A percentile compares a stretch with the other conserved stretches of the same genome.
Evolutionary conservation across 92 coral and sea anemone genomes (phyloP).

Genomic region (Parazoanthus darwini): DNA sequence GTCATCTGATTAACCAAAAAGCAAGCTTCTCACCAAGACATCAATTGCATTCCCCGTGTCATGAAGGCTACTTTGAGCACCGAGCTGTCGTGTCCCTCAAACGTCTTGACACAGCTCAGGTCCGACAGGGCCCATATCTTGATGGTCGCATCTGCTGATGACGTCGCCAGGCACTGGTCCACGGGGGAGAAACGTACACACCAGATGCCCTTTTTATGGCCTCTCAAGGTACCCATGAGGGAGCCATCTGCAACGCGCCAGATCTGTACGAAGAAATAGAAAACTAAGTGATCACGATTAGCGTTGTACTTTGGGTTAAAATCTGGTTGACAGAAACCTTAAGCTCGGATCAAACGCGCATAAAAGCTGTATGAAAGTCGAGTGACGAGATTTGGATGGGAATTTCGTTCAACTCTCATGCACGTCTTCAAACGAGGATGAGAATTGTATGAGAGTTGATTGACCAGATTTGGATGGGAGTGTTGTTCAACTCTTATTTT

Average conservation of each 20-base stretch:
- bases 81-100: slow-evolving; percentile 92
- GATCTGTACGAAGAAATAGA: slow-evolving; percentile 49
- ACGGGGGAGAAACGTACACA: slow-evolving; percentile 90
- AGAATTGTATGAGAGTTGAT: too few species aligned
- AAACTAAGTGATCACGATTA: background rate
- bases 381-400: too few species aligned
- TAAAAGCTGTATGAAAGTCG: too few species aligned
- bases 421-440: too few species aligned
- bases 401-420: too few species aligned
- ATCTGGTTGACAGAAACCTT: background rate
- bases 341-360: too few species aligned
- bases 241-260: slow-evolving; percentile 81
- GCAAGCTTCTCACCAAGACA: slow-evolving; percentile 70
- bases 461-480: too few species aligned
- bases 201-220: slow-evolving; percentile 97
- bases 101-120: slow-evolving; percentile 91
- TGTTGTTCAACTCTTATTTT: too few species aligned
- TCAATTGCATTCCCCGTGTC: slow-evolving; percentile 91
- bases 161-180: slow-evolving; percentile 91
- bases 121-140: slow-evolving; percentile 97
- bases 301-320: background rate
- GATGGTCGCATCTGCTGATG: slow-evolving; percentile 91
- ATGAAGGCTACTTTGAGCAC: slow-evolving; percentile 80
- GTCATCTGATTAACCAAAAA: background rate
- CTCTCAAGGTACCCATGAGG: slow-evolving; percentile 80